Percentiles rank a stretch among this genome's conserved stretches.
Conservation (phyloP, 2,888 invertebrate genomes). For the Chydorus sphaericus region DNA sequence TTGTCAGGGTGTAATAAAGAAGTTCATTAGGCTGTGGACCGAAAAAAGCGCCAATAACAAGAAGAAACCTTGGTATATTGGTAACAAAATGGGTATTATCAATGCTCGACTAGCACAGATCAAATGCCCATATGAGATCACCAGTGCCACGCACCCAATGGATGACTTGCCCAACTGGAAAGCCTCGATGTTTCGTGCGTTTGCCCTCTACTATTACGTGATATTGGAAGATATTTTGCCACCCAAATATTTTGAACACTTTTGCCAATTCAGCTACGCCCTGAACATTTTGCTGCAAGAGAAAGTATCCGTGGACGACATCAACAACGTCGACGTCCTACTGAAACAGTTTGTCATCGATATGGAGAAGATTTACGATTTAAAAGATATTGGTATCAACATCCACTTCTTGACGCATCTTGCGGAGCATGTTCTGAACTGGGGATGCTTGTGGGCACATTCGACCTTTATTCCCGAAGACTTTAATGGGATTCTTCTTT, state of each 20-base stretch:
- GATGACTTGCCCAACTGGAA: not conserved
- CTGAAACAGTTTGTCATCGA: not conserved
- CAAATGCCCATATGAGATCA: not conserved
- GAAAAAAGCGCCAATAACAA: too few relatives aligned
- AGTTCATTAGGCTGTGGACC: not conserved
- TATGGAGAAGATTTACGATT: not conserved
- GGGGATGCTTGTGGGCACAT: slow-evolving; percentile 1
- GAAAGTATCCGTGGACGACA: not conserved
- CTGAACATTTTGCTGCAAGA: not conserved
- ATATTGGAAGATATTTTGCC: not conserved
- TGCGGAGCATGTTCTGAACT: not conserved
- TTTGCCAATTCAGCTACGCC: not conserved
- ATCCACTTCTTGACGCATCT: not conserved
- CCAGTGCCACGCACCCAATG: not conserved
- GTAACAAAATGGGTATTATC: not conserved
- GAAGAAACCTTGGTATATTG: not conserved
- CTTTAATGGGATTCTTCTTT: not conserved
- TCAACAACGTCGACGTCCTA: not conserved
- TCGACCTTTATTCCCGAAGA: slow-evolving; percentile 9
- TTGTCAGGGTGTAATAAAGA: not conserved
- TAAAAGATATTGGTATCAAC: not conserved
- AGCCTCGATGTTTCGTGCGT: not conserved
- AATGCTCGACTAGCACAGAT: not conserved
- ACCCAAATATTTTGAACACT: not conserved
- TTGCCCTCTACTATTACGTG: not conserved